A percentile compares a stretch with the other conserved stretches of the same genome.
These are phyloP conservation scores for Drosophila mettleri DNA, from an alignment of 2,888 invertebrate genomes.

Conservation along the genomic window DNA sequence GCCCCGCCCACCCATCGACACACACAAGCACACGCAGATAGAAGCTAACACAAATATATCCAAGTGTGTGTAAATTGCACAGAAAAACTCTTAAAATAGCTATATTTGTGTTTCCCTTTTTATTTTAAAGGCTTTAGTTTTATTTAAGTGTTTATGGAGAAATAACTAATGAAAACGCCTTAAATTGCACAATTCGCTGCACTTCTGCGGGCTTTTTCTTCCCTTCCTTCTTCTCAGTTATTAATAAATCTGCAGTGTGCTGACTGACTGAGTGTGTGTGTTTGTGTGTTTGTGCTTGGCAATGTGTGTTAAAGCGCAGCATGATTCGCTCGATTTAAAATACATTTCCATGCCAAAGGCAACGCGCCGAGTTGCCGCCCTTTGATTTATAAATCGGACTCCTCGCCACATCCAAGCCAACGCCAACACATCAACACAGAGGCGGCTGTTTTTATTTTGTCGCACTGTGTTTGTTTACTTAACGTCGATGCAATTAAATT, in stretches of 20 bases:
- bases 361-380: slow-evolving; percentile 79
- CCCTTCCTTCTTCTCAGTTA: slow-evolving; percentile 53
- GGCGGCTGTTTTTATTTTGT: slow-evolving; percentile 38
- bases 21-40: slow-evolving; percentile 5
- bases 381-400: slow-evolving; percentile 75
- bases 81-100: slow-evolving; percentile 68
- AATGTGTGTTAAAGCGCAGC: slow-evolving; percentile 78
- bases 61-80: slow-evolving; percentile 55
- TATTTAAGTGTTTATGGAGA: slow-evolving; percentile 79
- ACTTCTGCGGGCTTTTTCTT: slow-evolving; percentile 29
- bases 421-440: slow-evolving; percentile 25
- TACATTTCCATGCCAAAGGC: slow-evolving; percentile 83
- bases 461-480: slow-evolving; percentile 61
- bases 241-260: slow-evolving; percentile 65
- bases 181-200: slow-evolving; percentile 72
- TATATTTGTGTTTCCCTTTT: slow-evolving; percentile 39
- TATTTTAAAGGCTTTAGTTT: slow-evolving; percentile 73
- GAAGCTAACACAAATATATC: slow-evolving; percentile 12
- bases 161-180: slow-evolving; percentile 76
- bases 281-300: slow-evolving; percentile 32
- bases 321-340: slow-evolving; percentile 83
- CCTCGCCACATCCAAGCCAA: slow-evolving; percentile 45
- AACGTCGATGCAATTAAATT: slow-evolving; percentile 65
- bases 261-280: slow-evolving; percentile 14
- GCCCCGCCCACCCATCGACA: slow-evolving; percentile 9